These are phyloP conservation scores for Kradibia gibbosae DNA, from an alignment of 1,140 invertebrate genomes.

Conservation along the genomic window DNA sequence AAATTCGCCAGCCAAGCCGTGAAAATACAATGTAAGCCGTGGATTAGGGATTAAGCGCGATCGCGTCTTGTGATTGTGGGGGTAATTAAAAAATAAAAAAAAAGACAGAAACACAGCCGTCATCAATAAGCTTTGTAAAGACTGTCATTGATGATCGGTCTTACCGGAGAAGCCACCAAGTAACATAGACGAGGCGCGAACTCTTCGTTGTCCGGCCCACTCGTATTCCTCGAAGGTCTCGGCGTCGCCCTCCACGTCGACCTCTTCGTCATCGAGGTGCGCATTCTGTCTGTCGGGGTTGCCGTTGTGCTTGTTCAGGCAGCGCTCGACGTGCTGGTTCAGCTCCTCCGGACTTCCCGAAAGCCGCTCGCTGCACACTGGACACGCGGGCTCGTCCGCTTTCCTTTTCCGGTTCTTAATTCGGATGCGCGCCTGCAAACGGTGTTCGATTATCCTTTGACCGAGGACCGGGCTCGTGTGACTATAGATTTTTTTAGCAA, in stretches of 20 bases:
- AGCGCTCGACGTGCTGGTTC: slow-evolving; percentile 84
- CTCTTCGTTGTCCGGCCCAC: slow-evolving; percentile 85
- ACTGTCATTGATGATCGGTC: slow-evolving; percentile 19
- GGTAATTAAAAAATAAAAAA: no score
- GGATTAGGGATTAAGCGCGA: no score
- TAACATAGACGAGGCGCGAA: slow-evolving; percentile 80
- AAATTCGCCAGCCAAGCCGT: no score
- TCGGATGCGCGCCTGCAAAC: slow-evolving; percentile 74
- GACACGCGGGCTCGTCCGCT: slow-evolving; percentile 81
- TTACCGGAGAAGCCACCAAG: slow-evolving; percentile 80
- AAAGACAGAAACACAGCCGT: no score
- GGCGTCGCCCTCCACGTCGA: slow-evolving; percentile 80
- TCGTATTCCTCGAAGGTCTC: slow-evolving; percentile 85
- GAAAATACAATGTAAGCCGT: no score
- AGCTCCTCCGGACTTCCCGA: slow-evolving; percentile 79
- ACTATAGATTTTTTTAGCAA: no score
- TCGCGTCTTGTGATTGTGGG: no score
- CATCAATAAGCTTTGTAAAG: no score
- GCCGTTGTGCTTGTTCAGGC: slow-evolving; percentile 78
- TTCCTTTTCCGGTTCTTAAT: slow-evolving; percentile 80
- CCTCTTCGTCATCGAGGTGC: slow-evolving; percentile 77
- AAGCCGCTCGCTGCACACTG: slow-evolving; percentile 81
- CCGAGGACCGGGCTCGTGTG: no score
- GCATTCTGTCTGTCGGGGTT: slow-evolving; percentile 62
- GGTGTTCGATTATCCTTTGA: not conserved